Base-by-base conservation (phyloP, 2,888 invertebrate species). In the Cheilosia soror region DNA sequence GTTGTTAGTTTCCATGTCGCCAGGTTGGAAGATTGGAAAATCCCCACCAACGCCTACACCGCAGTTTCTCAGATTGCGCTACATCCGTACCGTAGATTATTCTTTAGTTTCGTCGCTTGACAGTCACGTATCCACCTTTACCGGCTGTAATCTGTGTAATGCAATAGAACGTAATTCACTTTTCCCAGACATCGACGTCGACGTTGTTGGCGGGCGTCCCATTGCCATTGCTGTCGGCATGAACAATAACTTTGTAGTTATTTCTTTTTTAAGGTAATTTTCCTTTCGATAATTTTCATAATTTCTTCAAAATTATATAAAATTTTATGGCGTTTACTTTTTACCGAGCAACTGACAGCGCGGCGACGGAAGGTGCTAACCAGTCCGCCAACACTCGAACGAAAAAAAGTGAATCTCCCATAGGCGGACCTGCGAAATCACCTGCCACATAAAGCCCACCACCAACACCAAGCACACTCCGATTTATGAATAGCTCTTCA, bases 371-470 rank as follows among this genome's bases (percentile, higher is more conserved):
- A 60, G 62, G 60, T 63, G 49, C 51, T 69, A 44, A 65, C 76
- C 69, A 37, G 58, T 76, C 62, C 44, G 29, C 79, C 71, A 79
- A 79, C 71, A 60, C 44, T 49, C 29, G 25, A 27, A 20, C 37
- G 27, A 27, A 77, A 77, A 82, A 77, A 83, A 83, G 68, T 78
- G 83, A 83, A 68, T 68, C 62, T 78, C 62, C 62, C 60, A 68
- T 20, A 78, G 73, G 72, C 73, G 83, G 51, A 73, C 63, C 69
- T 84, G 79, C 80, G 33, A 75, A 65, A 44, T 72, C 68, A 75
- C 68, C 49, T 62, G 55, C 27, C 47, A 20, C 72, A 27, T 33
- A 62, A 29, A 60, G 37, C n/a, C 31, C 40, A 25, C 37, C 37
- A 37, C 37, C 37, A 25, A 27, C 6, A 27, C 27, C 13, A 15